Conservation (phyloP, 2,113 vertebrate species). For the Progne subis region DNA sequence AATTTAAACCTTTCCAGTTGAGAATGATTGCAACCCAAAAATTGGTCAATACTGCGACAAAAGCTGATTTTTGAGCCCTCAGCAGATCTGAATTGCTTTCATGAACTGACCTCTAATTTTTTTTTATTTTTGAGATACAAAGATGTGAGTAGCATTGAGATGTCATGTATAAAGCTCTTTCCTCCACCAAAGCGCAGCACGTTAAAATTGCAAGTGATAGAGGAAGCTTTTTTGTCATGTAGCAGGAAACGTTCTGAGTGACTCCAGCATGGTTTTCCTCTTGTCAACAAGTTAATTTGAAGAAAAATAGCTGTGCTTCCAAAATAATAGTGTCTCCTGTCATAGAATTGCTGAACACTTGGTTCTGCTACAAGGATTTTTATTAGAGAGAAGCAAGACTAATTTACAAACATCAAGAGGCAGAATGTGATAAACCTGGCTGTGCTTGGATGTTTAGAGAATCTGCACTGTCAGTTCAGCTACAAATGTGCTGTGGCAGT, state of each 20-base stretch:
- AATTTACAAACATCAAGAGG: slow-evolving; percentile 39
- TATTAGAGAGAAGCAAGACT: slow-evolving; percentile 44
- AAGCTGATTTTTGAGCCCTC: not conserved
- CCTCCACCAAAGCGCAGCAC: not conserved
- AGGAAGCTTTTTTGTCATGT: not conserved
- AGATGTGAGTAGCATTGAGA: not conserved
- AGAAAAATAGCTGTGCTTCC: slow-evolving; percentile 27
- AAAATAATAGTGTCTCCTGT: slow-evolving; percentile 27
- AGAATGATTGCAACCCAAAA: not conserved
- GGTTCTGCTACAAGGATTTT: slow-evolving; percentile 44
- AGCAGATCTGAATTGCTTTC: not conserved
- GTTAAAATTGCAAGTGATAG: slow-evolving; percentile 4
- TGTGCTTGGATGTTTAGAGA: not conserved
- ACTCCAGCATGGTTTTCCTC: slow-evolving; percentile 17
- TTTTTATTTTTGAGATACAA: not conserved
- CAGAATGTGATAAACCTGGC: not conserved
- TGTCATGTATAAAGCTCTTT: not conserved
- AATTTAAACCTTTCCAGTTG: not conserved
- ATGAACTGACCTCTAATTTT: not conserved
- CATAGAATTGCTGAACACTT: slow-evolving; percentile 26
- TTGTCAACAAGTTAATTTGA: slow-evolving; percentile 49
- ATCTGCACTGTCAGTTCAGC: not conserved
- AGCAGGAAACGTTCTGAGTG: not conserved
- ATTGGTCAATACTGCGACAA: not conserved
- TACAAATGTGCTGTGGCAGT: slow-evolving; percentile 8